Evolutionary conservation across 2,888 invertebrate genomes (phyloP).

Genomic region (Mantis religiosa): DNA sequence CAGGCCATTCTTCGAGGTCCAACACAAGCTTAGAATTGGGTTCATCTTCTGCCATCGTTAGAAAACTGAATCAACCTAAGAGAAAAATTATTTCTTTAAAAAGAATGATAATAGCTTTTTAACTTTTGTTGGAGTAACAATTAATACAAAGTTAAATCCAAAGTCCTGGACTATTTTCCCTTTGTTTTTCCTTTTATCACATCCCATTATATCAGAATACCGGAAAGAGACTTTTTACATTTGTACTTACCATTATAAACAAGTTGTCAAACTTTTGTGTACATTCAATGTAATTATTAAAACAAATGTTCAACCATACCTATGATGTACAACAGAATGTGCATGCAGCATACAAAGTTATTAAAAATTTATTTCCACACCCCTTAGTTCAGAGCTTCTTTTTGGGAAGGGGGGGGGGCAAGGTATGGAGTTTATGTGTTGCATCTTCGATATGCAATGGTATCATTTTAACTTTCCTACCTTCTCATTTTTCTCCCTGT

Average conservation of each 20-base stretch:
- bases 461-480: no score
- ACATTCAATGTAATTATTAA: background rate
- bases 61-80: slow-evolving; percentile 9
- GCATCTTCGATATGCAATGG: no score
- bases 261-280: background rate
- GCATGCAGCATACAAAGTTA: no score
- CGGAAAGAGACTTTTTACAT: background rate
- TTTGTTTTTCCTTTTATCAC: no score
- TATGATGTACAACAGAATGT: no score
- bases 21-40: background rate
- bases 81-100: slow-evolving; percentile 7
- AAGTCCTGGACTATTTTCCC: background rate
- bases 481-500: no score
- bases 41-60: slow-evolving; percentile 6
- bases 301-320: no score
- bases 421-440: no score
- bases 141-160: background rate
- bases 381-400: no score
- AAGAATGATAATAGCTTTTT: background rate
- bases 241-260: background rate
- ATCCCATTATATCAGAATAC: no score
- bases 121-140: background rate
- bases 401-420: no score
- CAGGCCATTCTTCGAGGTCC: background rate
- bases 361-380: no score